Evolutionary conservation across 2,888 invertebrate species (phyloP), one percentile per base, ranked within the genome.

Genomic region (Caradrina kadenii): DNA sequence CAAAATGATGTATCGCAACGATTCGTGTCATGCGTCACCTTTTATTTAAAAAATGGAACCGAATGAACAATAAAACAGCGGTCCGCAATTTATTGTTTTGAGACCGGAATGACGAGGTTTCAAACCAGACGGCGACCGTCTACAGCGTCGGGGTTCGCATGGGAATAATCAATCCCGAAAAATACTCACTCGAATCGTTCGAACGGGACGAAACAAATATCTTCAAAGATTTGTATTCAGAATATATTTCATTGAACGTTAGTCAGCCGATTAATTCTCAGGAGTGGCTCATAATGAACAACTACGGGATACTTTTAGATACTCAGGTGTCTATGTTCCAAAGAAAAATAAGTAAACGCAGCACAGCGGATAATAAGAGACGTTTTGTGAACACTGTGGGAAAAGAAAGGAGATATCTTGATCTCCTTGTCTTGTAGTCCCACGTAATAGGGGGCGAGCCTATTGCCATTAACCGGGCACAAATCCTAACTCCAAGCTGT

Each of bases 101-200:
- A 91, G 88, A 76, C 19, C 64, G 76, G 67, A 81, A 86, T 83
- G 80, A 73, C 56, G 59, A 63, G 48, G 63, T 76, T 67, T 79
- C 80, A 45, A 89, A 89, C 73, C 86, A 88, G 64, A 87, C 88
- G 54, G 86, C 84, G 73, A 79, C 81, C 79, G 79, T 81, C 31
- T 91, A 92, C 86, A 85, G 79, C 74, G 80, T 79, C 55, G 90
- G 89, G 63, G 86, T 94, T 83, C 86, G 87, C 74, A 83, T 86
- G 88, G 91, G 91, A 81, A 91, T 93, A 87, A 93, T 94, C 79
- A 89, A 92, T 90, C 87, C 86, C 49, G 85, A 90, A 86, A 93
- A 93, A 87, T 93, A 93, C 85, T 71, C 87, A 60, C 87, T 91
- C 31, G 79, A 88, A 83, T 81, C 88, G 17, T 93, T 93, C 80